Conservation (phyloP, 2,888 invertebrate species). For the Meiosimyza platycephala region DNA sequence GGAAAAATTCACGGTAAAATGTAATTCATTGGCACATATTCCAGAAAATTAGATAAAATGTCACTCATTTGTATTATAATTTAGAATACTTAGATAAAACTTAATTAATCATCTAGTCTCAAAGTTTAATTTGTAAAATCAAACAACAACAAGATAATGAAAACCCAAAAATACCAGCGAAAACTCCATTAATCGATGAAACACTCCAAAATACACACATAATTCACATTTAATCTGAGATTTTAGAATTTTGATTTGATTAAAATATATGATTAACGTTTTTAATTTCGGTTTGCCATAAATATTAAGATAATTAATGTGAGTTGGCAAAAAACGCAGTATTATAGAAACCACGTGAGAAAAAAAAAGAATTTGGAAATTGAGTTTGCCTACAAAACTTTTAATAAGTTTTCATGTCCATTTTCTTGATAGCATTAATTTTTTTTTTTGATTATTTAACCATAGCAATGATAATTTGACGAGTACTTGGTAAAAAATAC, state of each 20-base stretch:
- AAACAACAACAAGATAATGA: not conserved
- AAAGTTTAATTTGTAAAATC: constrained; percentile 7
- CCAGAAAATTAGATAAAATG: no score
- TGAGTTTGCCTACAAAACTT: no score
- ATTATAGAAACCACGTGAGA: no score
- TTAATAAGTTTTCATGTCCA: no score
- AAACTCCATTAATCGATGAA: constrained; percentile 9
- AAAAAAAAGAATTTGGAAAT: no score
- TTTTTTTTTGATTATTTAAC: not conserved
- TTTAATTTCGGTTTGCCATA: no score
- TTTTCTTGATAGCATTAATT: not conserved
- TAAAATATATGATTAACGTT: constrained; percentile 4
- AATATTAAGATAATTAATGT: no score
- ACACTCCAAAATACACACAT: constrained; percentile 20
- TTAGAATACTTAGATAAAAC: not conserved
- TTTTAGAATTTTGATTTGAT: constrained; percentile 19
- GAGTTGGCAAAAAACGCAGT: no score
- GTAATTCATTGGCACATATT: no score
- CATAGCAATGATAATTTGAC: not conserved
- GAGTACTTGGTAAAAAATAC: not conserved
- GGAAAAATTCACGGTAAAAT: no score
- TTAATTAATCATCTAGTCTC: constrained; percentile 8
- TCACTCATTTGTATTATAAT: no score
- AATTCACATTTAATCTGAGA: constrained; percentile 25
- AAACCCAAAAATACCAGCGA: not conserved